Evolutionary conservation across 2,888 invertebrate genomes (phyloP).

Genomic region (Macrosoma leucophasiata): DNA sequence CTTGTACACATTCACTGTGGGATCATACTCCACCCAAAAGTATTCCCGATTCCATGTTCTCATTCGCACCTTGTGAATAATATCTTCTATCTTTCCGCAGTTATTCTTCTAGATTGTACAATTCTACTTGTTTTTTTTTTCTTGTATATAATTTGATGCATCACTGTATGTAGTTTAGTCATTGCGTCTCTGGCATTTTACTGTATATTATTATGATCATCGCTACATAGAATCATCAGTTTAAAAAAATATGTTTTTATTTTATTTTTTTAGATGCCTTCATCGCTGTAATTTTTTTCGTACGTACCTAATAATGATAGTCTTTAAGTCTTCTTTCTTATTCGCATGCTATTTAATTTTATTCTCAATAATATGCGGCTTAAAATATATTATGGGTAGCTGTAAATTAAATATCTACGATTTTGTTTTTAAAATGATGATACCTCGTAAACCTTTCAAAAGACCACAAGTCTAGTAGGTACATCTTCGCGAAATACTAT

Average conservation of each 20-base stretch:
- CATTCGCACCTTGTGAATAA: slow-evolving; percentile 74
- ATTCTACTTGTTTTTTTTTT: no score
- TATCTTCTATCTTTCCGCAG: slow-evolving; percentile 58
- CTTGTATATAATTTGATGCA: slow-evolving; percentile 24
- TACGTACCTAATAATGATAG: no score
- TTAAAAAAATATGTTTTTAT: no score
- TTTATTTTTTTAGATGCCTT: no score
- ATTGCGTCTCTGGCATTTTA: no score
- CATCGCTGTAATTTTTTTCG: no score
- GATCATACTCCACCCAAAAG: slow-evolving; percentile 39
- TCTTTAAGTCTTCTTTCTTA: no score
- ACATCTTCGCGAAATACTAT: no score
- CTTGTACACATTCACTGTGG: slow-evolving; percentile 51
- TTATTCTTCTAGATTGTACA: slow-evolving; percentile 37
- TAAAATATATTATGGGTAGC: slow-evolving; percentile 22
- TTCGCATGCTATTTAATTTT: no score
- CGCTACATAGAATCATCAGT: no score
- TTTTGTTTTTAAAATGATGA: slow-evolving; percentile 33
- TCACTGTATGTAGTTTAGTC: slow-evolving; percentile 27
- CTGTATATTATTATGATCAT: no score
- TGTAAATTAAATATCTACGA: slow-evolving; percentile 26
- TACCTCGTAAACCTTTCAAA: slow-evolving; percentile 37
- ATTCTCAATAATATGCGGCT: no score
- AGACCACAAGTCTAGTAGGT: slow-evolving; percentile 38
- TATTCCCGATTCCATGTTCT: slow-evolving; percentile 42